phyloP scores from a whole-genome alignment of 2,797 vertebrate genomes.

The Tokudaia muenninki region DNA sequence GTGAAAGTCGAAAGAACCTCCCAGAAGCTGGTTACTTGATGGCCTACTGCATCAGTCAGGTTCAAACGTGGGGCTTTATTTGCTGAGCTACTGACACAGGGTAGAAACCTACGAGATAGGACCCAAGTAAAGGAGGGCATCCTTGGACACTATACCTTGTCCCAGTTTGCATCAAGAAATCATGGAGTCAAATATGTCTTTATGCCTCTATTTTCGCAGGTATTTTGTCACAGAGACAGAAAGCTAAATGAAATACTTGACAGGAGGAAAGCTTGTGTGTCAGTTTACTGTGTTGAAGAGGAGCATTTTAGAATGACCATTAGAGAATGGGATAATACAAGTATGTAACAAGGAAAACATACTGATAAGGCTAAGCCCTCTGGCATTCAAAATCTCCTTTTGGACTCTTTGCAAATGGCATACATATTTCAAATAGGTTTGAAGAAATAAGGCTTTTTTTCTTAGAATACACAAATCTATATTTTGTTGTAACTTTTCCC shows the following conservation, averaged over 20 bases:
- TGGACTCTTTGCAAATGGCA: background rate
- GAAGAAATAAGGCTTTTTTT: background rate
- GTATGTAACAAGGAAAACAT: background rate
- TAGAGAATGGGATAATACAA: conserved; percentile 37
- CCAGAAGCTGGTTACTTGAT: background rate
- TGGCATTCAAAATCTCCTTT: background rate
- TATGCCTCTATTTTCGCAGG: background rate
- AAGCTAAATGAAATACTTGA: background rate
- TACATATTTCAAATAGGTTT: background rate
- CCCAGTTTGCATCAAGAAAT: background rate
- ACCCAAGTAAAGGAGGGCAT: background rate
- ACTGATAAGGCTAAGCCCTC: background rate
- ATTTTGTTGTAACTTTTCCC: background rate
- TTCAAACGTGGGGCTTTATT: background rate
- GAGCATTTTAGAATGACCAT: conserved; percentile 41
- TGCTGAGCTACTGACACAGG: background rate
- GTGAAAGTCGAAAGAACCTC: background rate
- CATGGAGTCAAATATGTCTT: background rate
- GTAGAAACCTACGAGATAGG: background rate
- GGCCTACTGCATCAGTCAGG: background rate
- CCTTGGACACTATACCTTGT: background rate
- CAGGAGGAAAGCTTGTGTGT: background rate
- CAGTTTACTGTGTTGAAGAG: background rate
- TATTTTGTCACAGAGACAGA: background rate
- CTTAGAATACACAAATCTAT: background rate